Percentiles rank a stretch among this genome's conserved stretches.
phyloP scores from a whole-genome alignment of 2,113 vertebrate genomes.

The Urocynchramus pylzowi region DNA sequence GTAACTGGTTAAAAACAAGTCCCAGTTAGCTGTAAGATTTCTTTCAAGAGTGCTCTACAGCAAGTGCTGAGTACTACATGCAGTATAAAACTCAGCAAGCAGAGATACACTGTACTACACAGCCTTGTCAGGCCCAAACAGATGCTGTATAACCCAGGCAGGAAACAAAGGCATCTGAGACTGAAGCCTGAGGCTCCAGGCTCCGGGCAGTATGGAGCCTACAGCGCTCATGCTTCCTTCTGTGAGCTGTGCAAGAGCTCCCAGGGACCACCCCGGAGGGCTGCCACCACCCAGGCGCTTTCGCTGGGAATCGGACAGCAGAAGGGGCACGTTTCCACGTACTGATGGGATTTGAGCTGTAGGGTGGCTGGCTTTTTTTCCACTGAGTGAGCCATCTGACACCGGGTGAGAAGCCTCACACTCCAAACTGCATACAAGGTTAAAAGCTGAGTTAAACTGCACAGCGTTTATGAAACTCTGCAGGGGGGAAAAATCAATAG shows the following conservation, averaged over 20 bases:
- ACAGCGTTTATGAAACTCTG: constrained; percentile 8
- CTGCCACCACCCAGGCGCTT: neutral
- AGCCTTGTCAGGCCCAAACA: neutral
- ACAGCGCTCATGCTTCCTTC: fast-evolving
- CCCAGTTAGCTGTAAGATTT: neutral
- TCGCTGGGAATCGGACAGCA: neutral
- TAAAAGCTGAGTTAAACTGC: neutral
- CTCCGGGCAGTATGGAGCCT: neutral
- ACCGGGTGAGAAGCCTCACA: neutral
- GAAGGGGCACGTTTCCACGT: neutral
- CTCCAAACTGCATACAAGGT: neutral
- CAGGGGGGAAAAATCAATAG: constrained; percentile 18
- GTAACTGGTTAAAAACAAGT: neutral
- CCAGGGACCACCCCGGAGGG: neutral
- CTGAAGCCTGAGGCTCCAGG: neutral
- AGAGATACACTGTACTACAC: neutral
- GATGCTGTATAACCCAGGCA: neutral
- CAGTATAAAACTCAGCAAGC: neutral
- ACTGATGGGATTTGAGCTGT: neutral
- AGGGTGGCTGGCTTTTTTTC: neutral
- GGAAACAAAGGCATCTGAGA: neutral
- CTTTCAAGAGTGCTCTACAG: neutral
- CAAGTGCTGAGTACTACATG: fast-evolving
- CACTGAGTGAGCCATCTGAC: neutral
- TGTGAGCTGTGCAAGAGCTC: neutral